Evolutionary conservation across 2,888 invertebrate species (phyloP), one percentile per base, ranked within the genome.

Genomic region (Euspilapteryx auroguttella): DNA sequence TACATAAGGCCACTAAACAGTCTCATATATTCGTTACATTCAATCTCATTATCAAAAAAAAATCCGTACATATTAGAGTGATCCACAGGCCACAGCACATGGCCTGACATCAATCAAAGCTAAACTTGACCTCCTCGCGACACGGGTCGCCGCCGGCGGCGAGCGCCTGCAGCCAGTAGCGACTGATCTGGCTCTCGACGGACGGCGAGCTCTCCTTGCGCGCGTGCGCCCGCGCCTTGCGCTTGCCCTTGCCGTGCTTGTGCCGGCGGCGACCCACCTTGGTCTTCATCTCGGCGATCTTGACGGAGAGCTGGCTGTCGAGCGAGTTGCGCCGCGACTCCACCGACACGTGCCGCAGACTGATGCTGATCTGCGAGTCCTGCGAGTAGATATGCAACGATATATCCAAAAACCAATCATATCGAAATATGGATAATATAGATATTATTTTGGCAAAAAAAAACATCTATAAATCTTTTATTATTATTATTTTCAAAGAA

Each of bases 301-400:
- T 89, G 1, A 91, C 86, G 0, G 89, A 89, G 26, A 89, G 78
- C 47, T 93, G 92, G 28, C 93, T 93, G 48, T 94, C 94, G 11
- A 91, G 81, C 0, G 93, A 93, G 57, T 92, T 91, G 22, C 93
- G 79, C 6, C 93, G 78, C 0, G 91, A 91, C 53, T 92, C 92
- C 1, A 92, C 87, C 0, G 91, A 91, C 0, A 92, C 87, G 49
- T 89, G 86, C 4, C 87, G 81, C 1, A 88, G 81, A 37, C 87
- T 88, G 47, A 87, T 85, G 58, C 89, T 89, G 42, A 89, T 84
- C 43, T 82, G 82, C 1, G 82, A 82, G 52, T 84, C 83, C 39
- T 79, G 34, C 47, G 45, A 63, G 64, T 59, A 6, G n/a, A n/a
- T n/a, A n/a, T n/a, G n/a, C n/a, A n/a, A n/a, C n/a, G n/a, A n/a